phyloP scores from a whole-genome alignment of 2,797 vertebrate genomes.

The Crocidura indochinensis region DNA sequence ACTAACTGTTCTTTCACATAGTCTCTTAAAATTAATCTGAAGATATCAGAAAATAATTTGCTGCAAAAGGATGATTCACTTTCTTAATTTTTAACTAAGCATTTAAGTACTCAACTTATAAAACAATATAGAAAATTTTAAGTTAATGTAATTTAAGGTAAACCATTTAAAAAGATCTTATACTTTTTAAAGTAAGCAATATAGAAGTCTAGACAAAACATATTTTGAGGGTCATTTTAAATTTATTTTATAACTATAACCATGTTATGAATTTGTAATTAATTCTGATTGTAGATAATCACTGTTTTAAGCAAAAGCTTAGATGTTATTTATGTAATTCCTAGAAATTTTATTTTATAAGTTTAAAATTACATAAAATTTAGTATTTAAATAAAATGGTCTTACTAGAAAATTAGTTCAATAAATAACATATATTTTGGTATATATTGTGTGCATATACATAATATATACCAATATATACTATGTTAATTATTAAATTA shows the following conservation, averaged over 20 bases:
- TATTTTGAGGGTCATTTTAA: conserved; percentile 26
- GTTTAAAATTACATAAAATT: neutral
- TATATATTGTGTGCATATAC: no score
- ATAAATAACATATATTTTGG: no score
- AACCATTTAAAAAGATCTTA: neutral
- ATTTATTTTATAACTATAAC: conserved; percentile 46
- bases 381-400: no score
- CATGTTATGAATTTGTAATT: conserved; percentile 42
- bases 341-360: neutral
- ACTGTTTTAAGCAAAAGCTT: conserved; percentile 28
- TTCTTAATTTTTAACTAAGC: conserved; percentile 29
- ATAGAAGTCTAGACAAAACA: conserved; percentile 21
- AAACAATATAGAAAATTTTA: conserved; percentile 53
- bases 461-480: no score
- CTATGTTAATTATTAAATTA: no score
- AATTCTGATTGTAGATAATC: conserved; percentile 63
- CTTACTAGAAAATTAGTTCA: no score
- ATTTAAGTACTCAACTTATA: conserved; percentile 48
- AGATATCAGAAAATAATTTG: conserved; percentile 61
- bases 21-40: conserved; percentile 59
- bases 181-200: conserved; percentile 35
- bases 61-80: conserved; percentile 28
- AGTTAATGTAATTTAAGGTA: conserved; percentile 35
- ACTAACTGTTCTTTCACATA: conserved; percentile 34
- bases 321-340: conserved; percentile 2